A percentile compares a stretch with the other conserved stretches of the same genome.
These are phyloP conservation scores for Diceros bicornis DNA, from an alignment of 2,797 vertebrate species.

Conservation along the genomic window DNA sequence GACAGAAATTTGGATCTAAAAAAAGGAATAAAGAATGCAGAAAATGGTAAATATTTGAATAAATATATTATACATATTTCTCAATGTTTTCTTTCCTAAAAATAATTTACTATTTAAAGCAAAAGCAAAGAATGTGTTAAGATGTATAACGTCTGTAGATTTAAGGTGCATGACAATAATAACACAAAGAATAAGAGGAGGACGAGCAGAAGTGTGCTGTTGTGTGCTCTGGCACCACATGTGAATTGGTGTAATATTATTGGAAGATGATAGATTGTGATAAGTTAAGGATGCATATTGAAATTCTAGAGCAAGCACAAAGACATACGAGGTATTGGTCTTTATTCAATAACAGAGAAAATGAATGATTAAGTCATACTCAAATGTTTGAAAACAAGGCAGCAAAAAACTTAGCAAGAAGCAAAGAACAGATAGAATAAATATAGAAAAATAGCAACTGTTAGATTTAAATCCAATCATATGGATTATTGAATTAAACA, in stretches of 20 bases:
- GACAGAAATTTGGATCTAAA: background rate
- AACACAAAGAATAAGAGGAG: background rate
- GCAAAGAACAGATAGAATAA: background rate
- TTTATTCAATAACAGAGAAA: background rate
- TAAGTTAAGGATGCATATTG: background rate
- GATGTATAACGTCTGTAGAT: background rate
- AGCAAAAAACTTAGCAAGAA: background rate
- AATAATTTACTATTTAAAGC: background rate
- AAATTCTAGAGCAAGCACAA: background rate
- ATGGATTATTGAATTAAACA: background rate
- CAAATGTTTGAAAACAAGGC: slow-evolving; percentile 1
- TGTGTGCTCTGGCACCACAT: background rate
- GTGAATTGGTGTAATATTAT: background rate
- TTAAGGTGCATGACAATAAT: background rate
- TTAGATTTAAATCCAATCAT: background rate
- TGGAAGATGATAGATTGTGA: background rate
- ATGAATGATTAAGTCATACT: background rate
- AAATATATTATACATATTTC: background rate
- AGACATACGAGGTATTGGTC: background rate
- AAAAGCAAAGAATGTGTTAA: background rate
- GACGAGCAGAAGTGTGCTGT: rapidly evolving
- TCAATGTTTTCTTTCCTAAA: background rate
- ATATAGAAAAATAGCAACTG: background rate
- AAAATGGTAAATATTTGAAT: background rate
- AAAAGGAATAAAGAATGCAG: background rate